Percentiles rank a stretch among this genome's conserved stretches.
phyloP scores from a whole-genome alignment of 2,797 vertebrate species.

The Mus caroli region DNA sequence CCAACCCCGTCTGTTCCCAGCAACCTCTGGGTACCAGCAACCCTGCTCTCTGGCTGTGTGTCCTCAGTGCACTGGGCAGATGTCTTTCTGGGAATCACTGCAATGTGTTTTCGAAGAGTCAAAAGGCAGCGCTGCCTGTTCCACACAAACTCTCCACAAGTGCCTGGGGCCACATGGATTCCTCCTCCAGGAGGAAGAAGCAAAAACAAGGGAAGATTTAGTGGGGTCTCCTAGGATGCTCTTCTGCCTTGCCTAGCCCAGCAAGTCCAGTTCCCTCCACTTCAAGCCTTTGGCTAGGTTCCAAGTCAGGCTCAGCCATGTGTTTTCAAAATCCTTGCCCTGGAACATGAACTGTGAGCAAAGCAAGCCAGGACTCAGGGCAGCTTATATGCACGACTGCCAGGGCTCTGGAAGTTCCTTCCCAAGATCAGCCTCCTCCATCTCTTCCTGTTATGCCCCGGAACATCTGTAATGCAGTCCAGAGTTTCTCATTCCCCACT shows the following conservation, averaged over 20 bases:
- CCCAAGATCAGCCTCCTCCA: background rate
- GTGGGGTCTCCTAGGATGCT: background rate
- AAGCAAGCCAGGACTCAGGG: background rate
- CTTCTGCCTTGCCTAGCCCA: background rate
- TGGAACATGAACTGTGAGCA: background rate
- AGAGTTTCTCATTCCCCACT: background rate
- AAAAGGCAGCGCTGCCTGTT: background rate
- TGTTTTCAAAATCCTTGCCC: background rate
- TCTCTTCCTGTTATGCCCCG: background rate
- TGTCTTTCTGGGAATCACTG: background rate
- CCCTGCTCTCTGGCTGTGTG: background rate
- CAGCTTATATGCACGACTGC: background rate
- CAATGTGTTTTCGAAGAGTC: background rate
- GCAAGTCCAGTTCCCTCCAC: background rate
- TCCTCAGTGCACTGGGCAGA: background rate
- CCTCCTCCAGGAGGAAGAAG: background rate
- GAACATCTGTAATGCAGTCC: fast-evolving
- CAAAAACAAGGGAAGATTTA: background rate
- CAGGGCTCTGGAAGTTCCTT: background rate
- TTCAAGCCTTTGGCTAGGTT: background rate
- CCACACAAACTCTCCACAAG: background rate
- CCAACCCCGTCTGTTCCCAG: background rate
- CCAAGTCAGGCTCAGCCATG: background rate
- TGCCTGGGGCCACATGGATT: background rate
- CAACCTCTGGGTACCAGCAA: fast-evolving